These are phyloP conservation scores for Lapara coniferarum DNA, from an alignment of 2,888 invertebrate species.

Conservation along the genomic window DNA sequence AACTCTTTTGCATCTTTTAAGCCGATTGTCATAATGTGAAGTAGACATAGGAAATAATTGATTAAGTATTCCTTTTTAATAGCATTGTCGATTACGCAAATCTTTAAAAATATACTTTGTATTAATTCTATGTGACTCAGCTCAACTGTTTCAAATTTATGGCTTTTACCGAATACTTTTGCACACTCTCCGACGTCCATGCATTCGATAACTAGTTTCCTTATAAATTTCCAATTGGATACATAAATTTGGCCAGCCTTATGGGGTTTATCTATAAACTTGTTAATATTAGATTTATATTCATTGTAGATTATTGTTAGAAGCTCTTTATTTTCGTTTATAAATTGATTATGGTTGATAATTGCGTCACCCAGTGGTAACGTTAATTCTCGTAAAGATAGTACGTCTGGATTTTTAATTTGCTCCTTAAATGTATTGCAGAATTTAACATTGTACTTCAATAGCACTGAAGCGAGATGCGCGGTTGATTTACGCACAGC, in stretches of 20 bases:
- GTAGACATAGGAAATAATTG: constrained; percentile 81
- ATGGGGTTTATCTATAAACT: constrained; percentile 87
- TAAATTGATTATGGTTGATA: constrained; percentile 65
- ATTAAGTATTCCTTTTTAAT: constrained; percentile 70
- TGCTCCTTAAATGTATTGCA: constrained; percentile 75
- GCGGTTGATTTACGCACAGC: constrained; percentile 83
- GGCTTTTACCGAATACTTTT: constrained; percentile 82
- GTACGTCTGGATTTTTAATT: constrained; percentile 67
- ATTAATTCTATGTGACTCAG: constrained; percentile 83
- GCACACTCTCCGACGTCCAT: constrained; percentile 83
- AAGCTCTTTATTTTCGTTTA: constrained; percentile 71
- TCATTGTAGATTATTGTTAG: constrained; percentile 81
- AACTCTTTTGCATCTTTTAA: constrained; percentile 70
- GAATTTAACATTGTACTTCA: constrained; percentile 79
- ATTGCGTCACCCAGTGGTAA: constrained; percentile 84
- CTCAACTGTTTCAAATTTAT: constrained; percentile 86
- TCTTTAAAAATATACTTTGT: constrained; percentile 81
- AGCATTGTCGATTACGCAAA: constrained; percentile 58
- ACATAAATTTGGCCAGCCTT: constrained; percentile 87
- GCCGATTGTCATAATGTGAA: constrained; percentile 78
- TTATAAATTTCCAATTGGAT: constrained; percentile 83
- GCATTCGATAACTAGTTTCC: constrained; percentile 83
- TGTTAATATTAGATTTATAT: constrained; percentile 85
- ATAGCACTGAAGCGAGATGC: constrained; percentile 82
- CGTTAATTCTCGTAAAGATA: constrained; percentile 85